Percentiles rank a stretch among this genome's conserved stretches.
phyloP scores from a whole-genome alignment of 1,140 invertebrate species.

The Eubasilissa regina region DNA sequence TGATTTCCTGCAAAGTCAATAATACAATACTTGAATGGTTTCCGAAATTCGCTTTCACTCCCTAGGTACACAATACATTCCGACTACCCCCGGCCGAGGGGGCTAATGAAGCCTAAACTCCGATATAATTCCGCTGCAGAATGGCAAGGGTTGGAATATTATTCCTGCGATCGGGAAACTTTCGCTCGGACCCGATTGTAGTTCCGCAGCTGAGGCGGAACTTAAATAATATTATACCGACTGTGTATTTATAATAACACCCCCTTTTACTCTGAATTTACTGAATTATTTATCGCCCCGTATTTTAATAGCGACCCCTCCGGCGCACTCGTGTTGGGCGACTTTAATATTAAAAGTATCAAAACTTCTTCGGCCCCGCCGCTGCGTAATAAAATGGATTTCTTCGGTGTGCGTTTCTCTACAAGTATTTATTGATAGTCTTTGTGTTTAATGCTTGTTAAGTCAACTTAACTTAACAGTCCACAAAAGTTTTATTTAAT shows the following conservation, averaged over 20 bases:
- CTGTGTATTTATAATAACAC: conserved; percentile 28
- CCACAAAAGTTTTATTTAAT: no score
- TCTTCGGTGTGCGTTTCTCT: background rate
- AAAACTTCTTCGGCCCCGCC: background rate
- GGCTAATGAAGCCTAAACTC: conserved; percentile 32
- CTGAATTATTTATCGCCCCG: conserved; percentile 41
- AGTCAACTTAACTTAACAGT: no score
- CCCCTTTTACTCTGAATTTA: conserved; percentile 28
- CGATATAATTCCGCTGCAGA: conserved; percentile 4
- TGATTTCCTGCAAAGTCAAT: no score
- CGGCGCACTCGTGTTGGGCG: conserved; percentile 1
- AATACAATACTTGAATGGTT: background rate
- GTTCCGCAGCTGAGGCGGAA: conserved; percentile 29
- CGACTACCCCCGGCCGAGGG: no score
- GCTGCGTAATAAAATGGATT: conserved; percentile 10
- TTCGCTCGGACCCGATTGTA: background rate
- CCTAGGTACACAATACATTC: conserved; percentile 12
- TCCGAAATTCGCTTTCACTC: background rate
- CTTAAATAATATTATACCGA: conserved; percentile 30
- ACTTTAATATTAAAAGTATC: conserved; percentile 10
- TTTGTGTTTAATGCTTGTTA: no score
- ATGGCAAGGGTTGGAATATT: conserved; percentile 4
- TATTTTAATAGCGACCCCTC: conserved; percentile 15
- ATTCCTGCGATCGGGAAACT: background rate
- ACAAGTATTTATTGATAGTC: no score